Conservation (phyloP, 2,113 vertebrate genomes). For the Hymenochirus boettgeri region DNA sequence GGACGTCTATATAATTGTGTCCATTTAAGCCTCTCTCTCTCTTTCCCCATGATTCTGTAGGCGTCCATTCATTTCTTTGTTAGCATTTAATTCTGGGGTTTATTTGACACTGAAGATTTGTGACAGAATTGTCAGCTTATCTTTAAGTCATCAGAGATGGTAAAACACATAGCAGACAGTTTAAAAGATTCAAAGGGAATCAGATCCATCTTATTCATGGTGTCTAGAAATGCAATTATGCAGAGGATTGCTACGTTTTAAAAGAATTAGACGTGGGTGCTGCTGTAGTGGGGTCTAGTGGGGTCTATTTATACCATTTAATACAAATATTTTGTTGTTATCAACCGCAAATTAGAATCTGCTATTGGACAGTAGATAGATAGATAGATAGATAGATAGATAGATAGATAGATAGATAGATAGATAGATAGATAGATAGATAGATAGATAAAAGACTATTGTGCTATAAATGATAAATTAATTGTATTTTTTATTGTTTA, state of each 20-base stretch:
- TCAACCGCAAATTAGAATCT: background rate
- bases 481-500: too few species aligned
- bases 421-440: background rate
- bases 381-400: background rate
- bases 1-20: conserved; percentile 47
- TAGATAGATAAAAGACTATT: too few species aligned
- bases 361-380: too few species aligned
- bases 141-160: conserved; percentile 61
- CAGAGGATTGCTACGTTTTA: conserved; percentile 45
- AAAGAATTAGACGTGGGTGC: too few species aligned
- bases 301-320: too few species aligned
- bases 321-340: too few species aligned
- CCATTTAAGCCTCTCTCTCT: conserved; percentile 48
- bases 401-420: background rate
- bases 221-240: conserved; percentile 47
- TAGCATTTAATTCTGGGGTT: conserved; percentile 59
- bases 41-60: conserved; percentile 55
- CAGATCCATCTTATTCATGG: conserved; percentile 39
- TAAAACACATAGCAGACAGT: conserved; percentile 43
- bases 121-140: conserved; percentile 62
- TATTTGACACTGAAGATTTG: conserved; percentile 62
- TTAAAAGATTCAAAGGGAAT: conserved; percentile 50
- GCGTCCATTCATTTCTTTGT: conserved; percentile 58
- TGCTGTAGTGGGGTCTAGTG: too few species aligned
- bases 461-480: too few species aligned